These are phyloP conservation scores for Caenorhabditis sulstoni DNA, from an alignment of 2,888 invertebrate species.

Conservation along the genomic window DNA sequence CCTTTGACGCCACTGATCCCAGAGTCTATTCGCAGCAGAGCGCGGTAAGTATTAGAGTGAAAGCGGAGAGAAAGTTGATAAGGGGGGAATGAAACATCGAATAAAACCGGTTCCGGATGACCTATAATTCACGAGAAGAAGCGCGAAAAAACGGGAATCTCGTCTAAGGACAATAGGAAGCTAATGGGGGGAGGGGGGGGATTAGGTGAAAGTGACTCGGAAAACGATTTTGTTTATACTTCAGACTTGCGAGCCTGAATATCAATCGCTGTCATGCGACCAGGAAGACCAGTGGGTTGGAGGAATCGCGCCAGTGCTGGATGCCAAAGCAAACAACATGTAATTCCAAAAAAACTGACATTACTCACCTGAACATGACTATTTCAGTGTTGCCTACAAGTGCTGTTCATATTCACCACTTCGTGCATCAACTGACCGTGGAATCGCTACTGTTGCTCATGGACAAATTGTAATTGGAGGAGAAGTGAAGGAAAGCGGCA, in stretches of 20 bases:
- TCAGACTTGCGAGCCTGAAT: conserved; percentile 73
- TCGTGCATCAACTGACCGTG: conserved; percentile 73
- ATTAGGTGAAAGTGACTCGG: not conserved
- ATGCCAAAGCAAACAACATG: conserved; percentile 65
- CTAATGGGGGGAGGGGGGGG: not conserved
- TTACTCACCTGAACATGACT: not conserved
- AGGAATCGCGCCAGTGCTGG: conserved; percentile 76
- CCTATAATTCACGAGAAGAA: conserved; percentile 10
- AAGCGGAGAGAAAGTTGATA: conserved; percentile 6
- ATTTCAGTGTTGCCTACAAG: conserved; percentile 70
- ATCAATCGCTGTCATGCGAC: conserved; percentile 71
- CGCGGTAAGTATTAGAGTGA: conserved; percentile 54
- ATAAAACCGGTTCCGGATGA: conserved; percentile 32
- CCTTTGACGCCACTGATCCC: conserved; percentile 57
- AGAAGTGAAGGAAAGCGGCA: conserved; percentile 64
- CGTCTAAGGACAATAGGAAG: conserved; percentile 14
- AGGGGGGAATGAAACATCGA: conserved; percentile 15
- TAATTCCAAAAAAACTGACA: conserved; percentile 25
- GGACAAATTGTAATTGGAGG: conserved; percentile 77
- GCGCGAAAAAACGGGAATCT: conserved; percentile 9
- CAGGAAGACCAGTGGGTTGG: conserved; percentile 76
- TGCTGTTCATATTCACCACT: conserved; percentile 74
- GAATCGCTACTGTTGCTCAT: conserved; percentile 73
- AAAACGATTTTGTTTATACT: conserved; percentile 26
- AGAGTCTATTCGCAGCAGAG: conserved; percentile 60